Conservation (phyloP, 2,113 vertebrate genomes). For the Diadophis punctatus region DNA sequence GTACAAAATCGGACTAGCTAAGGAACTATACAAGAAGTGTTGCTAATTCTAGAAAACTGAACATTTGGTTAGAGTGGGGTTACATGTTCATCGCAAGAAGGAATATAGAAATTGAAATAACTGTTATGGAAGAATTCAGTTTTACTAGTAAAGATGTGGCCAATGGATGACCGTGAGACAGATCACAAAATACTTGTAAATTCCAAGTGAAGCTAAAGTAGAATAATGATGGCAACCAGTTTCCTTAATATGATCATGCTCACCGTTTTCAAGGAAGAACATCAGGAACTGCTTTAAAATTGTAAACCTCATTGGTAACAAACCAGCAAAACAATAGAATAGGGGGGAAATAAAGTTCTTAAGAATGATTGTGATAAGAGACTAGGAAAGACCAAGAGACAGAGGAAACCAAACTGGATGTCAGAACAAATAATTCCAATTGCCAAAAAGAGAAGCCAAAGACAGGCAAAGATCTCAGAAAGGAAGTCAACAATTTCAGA, state of each 20-base stretch:
- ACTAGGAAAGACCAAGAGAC: neutral
- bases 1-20: neutral
- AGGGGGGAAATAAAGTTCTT: neutral
- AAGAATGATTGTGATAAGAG: neutral
- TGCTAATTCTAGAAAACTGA: neutral
- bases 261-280: neutral
- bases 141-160: neutral
- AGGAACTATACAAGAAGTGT: neutral
- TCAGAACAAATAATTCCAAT: neutral
- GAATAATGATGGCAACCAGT: neutral
- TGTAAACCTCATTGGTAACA: neutral
- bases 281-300: neutral
- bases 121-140: neutral
- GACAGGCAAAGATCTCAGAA: neutral
- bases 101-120: neutral
- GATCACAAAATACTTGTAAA: neutral
- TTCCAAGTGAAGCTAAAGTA: neutral
- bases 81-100: neutral
- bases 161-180: neutral
- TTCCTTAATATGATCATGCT: no score
- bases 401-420: neutral
- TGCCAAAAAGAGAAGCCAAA: neutral
- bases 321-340: neutral
- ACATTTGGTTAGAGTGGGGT: neutral
- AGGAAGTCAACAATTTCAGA: neutral